Base-by-base conservation (phyloP, 2,888 invertebrate genomes). In the Plemyria rubiginata region DNA sequence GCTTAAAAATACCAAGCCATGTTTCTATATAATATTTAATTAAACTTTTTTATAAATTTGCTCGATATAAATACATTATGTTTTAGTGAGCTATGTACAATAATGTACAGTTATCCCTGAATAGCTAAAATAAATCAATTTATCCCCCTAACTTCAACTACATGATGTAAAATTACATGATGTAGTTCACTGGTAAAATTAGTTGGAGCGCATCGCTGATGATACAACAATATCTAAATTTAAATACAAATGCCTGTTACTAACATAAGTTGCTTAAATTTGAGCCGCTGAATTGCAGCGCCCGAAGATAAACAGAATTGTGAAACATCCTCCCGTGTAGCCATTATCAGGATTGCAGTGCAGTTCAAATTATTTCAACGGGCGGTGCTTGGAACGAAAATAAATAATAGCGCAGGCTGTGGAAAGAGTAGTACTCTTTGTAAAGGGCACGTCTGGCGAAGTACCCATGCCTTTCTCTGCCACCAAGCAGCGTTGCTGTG, bases 271-370 rank as follows among this genome's bases (percentile, higher is more conserved):
- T 11, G 11, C 2, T 38, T 11, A 38, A 11, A 38, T 38, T 32
- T 32, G 9, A 48, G 28, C 41, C 7, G 45, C 36, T 22, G 11
- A 49, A 46, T 45, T 38, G 43, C 40, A 51, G 54, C 43, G 60
- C 48, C 51, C 40, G 49, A 16, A 55, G 61, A 53, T 48, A 61
- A 62, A 65, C 65, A 62, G 45, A 16, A 15, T 54, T 61, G 38
- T 40, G 45, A 16, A 56, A 40, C 45, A 48, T 41, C 40, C 41
- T 49, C 43, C 46, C 63, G 50, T 58, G 65, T 60, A 61, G 40
- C 70, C 68, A 68, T 68, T 70, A 67, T 64, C 54, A 46, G 60
- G 57, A 66, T 68, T 66, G 62, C 65, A 68, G 60, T 60, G 66
- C 65, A 68, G 57, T 57, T 49, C 40, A 41, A 65, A 70, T 68